Evolutionary conservation across 2,888 invertebrate species (phyloP).

Genomic region (Caenorhabditis angaria): DNA sequence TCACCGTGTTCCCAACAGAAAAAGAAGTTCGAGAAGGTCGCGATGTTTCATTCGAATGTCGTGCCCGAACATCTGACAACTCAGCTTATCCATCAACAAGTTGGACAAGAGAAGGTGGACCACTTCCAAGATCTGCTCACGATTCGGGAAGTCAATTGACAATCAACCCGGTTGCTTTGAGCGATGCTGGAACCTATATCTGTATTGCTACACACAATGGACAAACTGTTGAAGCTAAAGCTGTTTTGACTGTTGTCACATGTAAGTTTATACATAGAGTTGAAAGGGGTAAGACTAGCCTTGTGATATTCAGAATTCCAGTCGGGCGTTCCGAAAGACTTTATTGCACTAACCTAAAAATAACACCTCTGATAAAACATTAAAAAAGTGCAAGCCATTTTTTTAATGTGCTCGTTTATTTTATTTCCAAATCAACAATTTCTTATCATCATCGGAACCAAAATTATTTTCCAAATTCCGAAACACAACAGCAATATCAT

Average conservation of each 20-base stretch:
- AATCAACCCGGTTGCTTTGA: conserved; percentile 56
- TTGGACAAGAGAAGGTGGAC: conserved; percentile 61
- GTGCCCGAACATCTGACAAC: conserved; percentile 67
- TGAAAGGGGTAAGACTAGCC: too few species aligned
- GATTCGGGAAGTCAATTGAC: conserved; percentile 65
- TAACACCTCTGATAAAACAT: background rate
- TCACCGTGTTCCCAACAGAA: conserved; percentile 70
- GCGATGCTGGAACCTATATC: conserved; percentile 67
- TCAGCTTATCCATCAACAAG: conserved; percentile 59
- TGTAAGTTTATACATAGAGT: conserved; percentile 50
- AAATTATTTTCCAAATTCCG: background rate
- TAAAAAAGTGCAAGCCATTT: background rate
- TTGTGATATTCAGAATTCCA: background rate
- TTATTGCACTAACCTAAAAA: too few species aligned
- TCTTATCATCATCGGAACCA: conserved; percentile 1
- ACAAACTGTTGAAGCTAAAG: conserved; percentile 66
- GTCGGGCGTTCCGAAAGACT: too few species aligned
- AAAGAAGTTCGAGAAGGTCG: conserved; percentile 66
- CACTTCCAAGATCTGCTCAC: conserved; percentile 63
- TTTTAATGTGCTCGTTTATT: background rate
- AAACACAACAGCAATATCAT: too few species aligned
- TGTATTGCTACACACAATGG: conserved; percentile 69
- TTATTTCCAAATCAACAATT: background rate
- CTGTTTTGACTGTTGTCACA: conserved; percentile 62
- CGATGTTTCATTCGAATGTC: conserved; percentile 70